Percentiles rank a stretch among this genome's conserved stretches.
Evolutionary conservation across 1,140 invertebrate species (phyloP).

Genomic region (Calycopis cecrops): DNA sequence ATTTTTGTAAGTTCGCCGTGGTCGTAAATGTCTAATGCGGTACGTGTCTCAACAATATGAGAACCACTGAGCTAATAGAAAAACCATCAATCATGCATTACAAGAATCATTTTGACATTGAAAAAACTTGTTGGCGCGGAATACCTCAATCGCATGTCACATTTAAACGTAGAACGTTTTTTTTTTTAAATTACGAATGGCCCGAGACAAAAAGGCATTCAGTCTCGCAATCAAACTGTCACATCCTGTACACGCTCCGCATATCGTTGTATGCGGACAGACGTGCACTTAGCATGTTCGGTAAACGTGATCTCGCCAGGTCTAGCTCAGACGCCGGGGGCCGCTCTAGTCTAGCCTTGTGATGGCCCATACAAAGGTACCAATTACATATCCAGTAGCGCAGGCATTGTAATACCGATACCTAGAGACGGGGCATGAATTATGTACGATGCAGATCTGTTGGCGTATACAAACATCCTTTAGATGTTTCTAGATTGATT

Average conservation of each 20-base stretch:
- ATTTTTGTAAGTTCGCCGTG: too few species aligned
- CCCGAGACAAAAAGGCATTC: too few species aligned
- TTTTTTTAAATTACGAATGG: too few species aligned
- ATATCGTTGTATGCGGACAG: conserved; percentile 31
- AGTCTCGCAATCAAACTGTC: conserved; percentile 30
- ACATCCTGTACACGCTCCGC: conserved; percentile 33
- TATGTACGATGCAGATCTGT: neutral
- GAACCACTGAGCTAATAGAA: too few species aligned
- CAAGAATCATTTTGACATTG: too few species aligned
- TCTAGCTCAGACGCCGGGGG: conserved; percentile 59
- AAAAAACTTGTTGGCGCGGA: too few species aligned
- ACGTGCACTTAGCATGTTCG: conserved; percentile 58
- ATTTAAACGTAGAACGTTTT: too few species aligned
- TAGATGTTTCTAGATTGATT: too few species aligned
- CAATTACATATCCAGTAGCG: conserved; percentile 39
- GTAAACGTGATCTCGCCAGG: conserved; percentile 61
- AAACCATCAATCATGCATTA: too few species aligned
- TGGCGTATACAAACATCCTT: neutral
- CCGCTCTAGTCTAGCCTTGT: conserved; percentile 42
- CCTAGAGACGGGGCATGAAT: neutral
- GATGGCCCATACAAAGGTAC: conserved; percentile 39
- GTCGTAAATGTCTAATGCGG: too few species aligned
- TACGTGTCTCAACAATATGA: too few species aligned
- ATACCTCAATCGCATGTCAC: too few species aligned
- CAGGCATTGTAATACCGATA: conserved; percentile 13